These are phyloP conservation scores for Acronicta aceris DNA, from an alignment of 2,888 invertebrate species.

Conservation along the genomic window DNA sequence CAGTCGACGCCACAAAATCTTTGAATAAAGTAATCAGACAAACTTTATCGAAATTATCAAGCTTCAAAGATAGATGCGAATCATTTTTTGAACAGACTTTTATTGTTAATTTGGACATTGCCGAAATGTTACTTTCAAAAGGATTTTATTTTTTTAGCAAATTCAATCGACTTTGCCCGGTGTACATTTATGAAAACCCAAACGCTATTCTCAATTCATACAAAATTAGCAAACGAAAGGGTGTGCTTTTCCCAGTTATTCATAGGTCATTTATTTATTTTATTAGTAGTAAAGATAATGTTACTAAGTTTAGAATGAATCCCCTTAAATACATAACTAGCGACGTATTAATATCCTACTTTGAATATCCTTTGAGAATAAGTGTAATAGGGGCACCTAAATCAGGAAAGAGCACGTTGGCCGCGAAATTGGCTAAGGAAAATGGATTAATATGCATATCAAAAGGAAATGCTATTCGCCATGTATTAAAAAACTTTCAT, in stretches of 20 bases:
- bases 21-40: slow-evolving; percentile 69
- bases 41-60: slow-evolving; percentile 66
- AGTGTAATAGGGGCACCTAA: slow-evolving; percentile 90
- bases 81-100: slow-evolving; percentile 90
- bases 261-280: slow-evolving; percentile 90
- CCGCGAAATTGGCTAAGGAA: slow-evolving; percentile 85
- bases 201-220: slow-evolving; percentile 85
- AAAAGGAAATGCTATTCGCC: slow-evolving; percentile 86
- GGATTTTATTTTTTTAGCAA: slow-evolving; percentile 91
- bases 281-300: slow-evolving; percentile 81
- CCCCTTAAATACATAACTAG: slow-evolving; percentile 88
- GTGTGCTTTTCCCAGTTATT: slow-evolving; percentile 87
- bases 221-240: slow-evolving; percentile 75
- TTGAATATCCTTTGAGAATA: slow-evolving; percentile 86
- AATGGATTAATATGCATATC: slow-evolving; percentile 88
- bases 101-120: slow-evolving; percentile 84
- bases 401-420: slow-evolving; percentile 90
- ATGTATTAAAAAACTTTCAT: slow-evolving; percentile 82
- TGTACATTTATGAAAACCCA: slow-evolving; percentile 87
- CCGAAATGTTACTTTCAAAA: slow-evolving; percentile 87
- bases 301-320: slow-evolving; percentile 85
- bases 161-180: slow-evolving; percentile 91
- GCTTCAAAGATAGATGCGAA: slow-evolving; percentile 78
- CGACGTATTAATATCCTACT: slow-evolving; percentile 77
- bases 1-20: slow-evolving; percentile 78